phyloP scores from a whole-genome alignment of 1,140 invertebrate species.

The Drosophila parabipectinata region DNA sequence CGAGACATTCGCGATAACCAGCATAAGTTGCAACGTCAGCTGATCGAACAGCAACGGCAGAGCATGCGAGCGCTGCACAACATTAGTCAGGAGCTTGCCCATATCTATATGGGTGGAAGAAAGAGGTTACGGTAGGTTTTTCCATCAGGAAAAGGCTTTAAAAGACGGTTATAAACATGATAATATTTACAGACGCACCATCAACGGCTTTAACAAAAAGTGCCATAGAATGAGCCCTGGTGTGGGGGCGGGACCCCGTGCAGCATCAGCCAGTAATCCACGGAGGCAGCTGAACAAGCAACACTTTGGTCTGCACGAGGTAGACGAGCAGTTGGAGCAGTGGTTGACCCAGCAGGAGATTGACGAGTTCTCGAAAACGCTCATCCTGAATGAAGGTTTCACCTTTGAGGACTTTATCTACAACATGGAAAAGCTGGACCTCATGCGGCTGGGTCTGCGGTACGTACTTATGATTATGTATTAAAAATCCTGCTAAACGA shows the following conservation, averaged over 20 bases:
- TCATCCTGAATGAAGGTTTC: constrained; percentile 90
- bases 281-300: constrained; percentile 65
- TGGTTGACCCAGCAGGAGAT: constrained; percentile 87
- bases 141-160: neutral
- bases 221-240: constrained; percentile 74
- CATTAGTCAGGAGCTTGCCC: constrained; percentile 75
- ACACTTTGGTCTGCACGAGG: constrained; percentile 87
- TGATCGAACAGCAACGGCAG: constrained; percentile 82
- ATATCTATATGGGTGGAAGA: constrained; percentile 72
- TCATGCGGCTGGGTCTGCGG: constrained; percentile 89
- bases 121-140: constrained; percentile 59
- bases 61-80: constrained; percentile 73
- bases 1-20: constrained; percentile 72
- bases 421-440: constrained; percentile 90
- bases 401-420: constrained; percentile 91
- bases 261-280: constrained; percentile 40
- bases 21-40: constrained; percentile 63
- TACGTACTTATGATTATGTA: constrained; percentile 76
- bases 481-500: neutral
- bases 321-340: constrained; percentile 85
- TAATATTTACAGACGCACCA: constrained; percentile 63
- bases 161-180: neutral
- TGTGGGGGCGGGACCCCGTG: constrained; percentile 39
- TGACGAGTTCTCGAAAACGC: constrained; percentile 86
- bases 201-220: constrained; percentile 75